A percentile compares a stretch with the other conserved stretches of the same genome.
Evolutionary conservation across 2,797 vertebrate genomes (phyloP).

Genomic region (Emys orbicularis): DNA sequence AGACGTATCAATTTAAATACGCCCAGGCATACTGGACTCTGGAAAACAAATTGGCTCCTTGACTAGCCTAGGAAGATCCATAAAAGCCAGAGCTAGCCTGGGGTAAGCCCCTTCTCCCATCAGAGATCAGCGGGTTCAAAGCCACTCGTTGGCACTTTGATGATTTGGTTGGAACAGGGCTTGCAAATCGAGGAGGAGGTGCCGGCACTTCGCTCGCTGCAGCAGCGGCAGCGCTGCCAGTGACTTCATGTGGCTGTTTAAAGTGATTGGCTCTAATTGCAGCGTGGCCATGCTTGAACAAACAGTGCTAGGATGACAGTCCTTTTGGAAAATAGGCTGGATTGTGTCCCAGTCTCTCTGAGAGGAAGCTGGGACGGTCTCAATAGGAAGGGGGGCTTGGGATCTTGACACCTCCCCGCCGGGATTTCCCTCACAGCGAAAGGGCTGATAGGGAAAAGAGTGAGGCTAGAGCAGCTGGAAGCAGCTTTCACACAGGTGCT

Average conservation of each 20-base stretch:
- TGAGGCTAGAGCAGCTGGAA: neutral
- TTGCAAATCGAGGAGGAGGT: conserved; percentile 33
- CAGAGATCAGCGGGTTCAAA: neutral
- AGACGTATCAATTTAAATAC: neutral
- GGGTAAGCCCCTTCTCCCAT: neutral
- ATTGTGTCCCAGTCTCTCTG: conserved; percentile 10
- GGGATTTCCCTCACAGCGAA: neutral
- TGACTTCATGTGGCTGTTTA: conserved; percentile 47
- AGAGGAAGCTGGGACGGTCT: neutral
- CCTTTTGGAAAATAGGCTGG: conserved; percentile 52
- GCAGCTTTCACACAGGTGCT: neutral
- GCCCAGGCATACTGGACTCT: neutral
- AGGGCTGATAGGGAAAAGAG: neutral
- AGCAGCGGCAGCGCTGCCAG: conserved; percentile 11
- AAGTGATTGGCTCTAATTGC: conserved; percentile 57
- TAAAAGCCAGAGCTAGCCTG: neutral
- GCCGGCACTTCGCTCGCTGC: neutral
- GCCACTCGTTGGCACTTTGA: neutral
- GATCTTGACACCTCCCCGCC: neutral
- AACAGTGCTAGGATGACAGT: conserved; percentile 45
- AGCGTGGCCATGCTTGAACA: conserved; percentile 48
- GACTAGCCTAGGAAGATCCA: accelerated
- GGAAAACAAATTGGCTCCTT: neutral
- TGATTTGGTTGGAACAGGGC: neutral
- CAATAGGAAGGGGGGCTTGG: neutral